Conservation (phyloP, 2,888 invertebrate genomes). For the Augiades crinisus region DNA sequence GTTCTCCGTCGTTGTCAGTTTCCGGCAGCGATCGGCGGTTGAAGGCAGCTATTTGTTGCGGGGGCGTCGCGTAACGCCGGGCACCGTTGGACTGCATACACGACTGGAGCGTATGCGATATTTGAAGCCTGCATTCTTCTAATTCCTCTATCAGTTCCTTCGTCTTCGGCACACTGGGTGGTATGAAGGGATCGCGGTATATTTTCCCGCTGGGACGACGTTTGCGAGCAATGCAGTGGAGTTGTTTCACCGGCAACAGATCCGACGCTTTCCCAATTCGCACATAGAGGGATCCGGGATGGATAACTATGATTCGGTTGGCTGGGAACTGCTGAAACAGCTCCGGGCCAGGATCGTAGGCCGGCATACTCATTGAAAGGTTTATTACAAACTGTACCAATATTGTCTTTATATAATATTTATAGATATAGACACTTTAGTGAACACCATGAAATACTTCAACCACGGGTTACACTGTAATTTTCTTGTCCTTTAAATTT, state of each 20-base stretch:
- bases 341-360: slow-evolving; percentile 63
- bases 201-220: slow-evolving; percentile 77
- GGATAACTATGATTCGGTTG: slow-evolving; percentile 94
- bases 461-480: no score
- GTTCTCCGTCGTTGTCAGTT: slow-evolving; percentile 77
- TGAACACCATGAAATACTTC: no score
- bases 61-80: slow-evolving; percentile 91
- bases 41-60: slow-evolving; percentile 93
- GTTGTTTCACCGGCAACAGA: slow-evolving; percentile 89
- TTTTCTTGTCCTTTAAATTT: no score
- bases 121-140: slow-evolving; percentile 91
- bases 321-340: slow-evolving; percentile 86
- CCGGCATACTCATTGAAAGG: slow-evolving; percentile 57
- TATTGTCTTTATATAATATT: no score
- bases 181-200: slow-evolving; percentile 84
- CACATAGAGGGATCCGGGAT: slow-evolving; percentile 95
- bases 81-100: slow-evolving; percentile 92
- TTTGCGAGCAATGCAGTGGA: slow-evolving; percentile 92
- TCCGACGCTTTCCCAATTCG: slow-evolving; percentile 96
- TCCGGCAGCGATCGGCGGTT: slow-evolving; percentile 91
- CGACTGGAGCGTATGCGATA: slow-evolving; percentile 92
- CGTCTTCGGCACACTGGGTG: slow-evolving; percentile 83
- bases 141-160: slow-evolving; percentile 88
- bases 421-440: no score
- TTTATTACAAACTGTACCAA: not conserved